Conservation (phyloP, 2,888 invertebrate species). For the Zootermopsis nevadensis region DNA sequence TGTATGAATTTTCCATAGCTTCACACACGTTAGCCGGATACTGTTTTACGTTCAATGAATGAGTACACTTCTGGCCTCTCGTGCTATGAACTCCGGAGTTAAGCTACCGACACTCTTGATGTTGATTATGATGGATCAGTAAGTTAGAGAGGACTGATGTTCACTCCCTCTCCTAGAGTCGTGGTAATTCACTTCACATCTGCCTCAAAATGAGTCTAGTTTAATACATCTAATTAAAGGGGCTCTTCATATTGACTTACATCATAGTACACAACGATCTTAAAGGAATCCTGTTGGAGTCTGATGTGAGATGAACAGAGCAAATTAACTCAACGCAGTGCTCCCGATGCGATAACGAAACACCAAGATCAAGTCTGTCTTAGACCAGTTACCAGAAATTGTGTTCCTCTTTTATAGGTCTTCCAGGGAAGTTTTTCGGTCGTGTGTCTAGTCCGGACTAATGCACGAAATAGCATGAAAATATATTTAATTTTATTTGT, state of each 20-base stretch:
- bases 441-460: too few relatives aligned
- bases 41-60: neutral
- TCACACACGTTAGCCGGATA: neutral
- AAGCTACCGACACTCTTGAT: slow-evolving; percentile 37
- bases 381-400: too few relatives aligned
- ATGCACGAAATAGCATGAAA: too few relatives aligned
- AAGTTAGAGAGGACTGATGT: slow-evolving; percentile 17
- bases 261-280: neutral
- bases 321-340: too few relatives aligned
- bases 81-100: neutral
- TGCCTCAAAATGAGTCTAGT: neutral
- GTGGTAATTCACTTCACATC: slow-evolving; percentile 12
- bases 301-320: too few relatives aligned
- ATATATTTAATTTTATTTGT: too few relatives aligned
- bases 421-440: too few relatives aligned
- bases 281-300: neutral
- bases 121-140: slow-evolving; percentile 48
- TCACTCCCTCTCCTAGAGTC: neutral
- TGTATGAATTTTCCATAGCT: neutral
- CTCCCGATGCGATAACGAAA: too few relatives aligned
- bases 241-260: neutral
- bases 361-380: too few relatives aligned
- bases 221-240: slow-evolving; percentile 13
- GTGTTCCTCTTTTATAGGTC: too few relatives aligned
- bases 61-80: neutral